Percentiles rank a stretch among this genome's conserved stretches.
These are phyloP conservation scores for Drosophila biarmipes DNA, from an alignment of 1,140 invertebrate species.

Conservation along the genomic window DNA sequence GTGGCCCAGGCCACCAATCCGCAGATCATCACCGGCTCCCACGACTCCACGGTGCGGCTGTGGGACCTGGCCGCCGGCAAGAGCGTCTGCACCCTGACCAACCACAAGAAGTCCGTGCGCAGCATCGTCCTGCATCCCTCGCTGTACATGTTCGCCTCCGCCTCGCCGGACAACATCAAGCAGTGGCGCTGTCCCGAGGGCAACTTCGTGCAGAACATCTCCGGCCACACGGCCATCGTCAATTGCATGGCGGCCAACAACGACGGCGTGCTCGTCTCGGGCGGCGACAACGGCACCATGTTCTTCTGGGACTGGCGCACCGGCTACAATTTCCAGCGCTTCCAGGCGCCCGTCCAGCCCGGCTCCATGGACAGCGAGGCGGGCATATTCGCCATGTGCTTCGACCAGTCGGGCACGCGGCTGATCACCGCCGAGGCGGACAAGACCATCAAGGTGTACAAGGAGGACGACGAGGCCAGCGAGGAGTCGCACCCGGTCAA, in stretches of 20 bases:
- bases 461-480: slow-evolving; percentile 97
- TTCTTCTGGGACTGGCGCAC: slow-evolving; percentile 99
- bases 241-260: slow-evolving; percentile 97
- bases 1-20: slow-evolving; percentile 96
- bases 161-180: slow-evolving; percentile 99
- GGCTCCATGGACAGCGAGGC: slow-evolving; percentile 99
- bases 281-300: slow-evolving; percentile 99
- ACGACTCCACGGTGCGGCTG: slow-evolving; percentile 94
- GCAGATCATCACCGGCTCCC: slow-evolving; percentile 93
- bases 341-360: slow-evolving; percentile 96
- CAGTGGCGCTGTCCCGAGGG: slow-evolving; percentile 99
- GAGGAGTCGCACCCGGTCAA: slow-evolving; percentile 99
- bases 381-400: slow-evolving; percentile 97
- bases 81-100: slow-evolving; percentile 97
- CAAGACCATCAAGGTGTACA: slow-evolving; percentile 99
- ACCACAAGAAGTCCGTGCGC: slow-evolving; percentile 99
- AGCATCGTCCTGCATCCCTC: slow-evolving; percentile 96
- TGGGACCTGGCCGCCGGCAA: slow-evolving; percentile 99
- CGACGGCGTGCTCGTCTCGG: slow-evolving; percentile 98
- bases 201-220: slow-evolving; percentile 98
- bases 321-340: slow-evolving; percentile 98
- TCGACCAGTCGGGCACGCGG: slow-evolving; percentile 96
- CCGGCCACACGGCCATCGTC: slow-evolving; percentile 98
- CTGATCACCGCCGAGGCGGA: slow-evolving; percentile 99
- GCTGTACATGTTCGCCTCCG: slow-evolving; percentile 98